Evolutionary conservation across 2,888 invertebrate genomes (phyloP).

Genomic region (Amiota minor): DNA sequence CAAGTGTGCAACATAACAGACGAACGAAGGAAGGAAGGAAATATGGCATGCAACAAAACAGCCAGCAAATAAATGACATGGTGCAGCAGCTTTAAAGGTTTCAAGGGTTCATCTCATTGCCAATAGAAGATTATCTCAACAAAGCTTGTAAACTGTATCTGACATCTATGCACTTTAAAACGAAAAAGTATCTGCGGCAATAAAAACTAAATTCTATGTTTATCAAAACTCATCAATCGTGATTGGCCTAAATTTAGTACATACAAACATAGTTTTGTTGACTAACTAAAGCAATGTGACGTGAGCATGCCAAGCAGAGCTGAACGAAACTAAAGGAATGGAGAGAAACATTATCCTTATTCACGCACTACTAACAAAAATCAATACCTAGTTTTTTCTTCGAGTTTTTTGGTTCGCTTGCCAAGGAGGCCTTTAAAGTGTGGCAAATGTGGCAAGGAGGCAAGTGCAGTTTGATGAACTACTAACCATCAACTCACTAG

Average conservation of each 20-base stretch:
- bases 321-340: no score
- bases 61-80: no score
- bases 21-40: not conserved
- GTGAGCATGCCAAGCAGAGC: not conserved
- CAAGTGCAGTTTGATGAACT: no score
- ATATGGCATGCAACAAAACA: not conserved
- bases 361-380: constrained; percentile 15
- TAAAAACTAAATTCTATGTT: not conserved
- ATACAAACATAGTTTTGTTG: not conserved
- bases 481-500: not conserved
- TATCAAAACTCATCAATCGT: constrained; percentile 3
- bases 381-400: constrained; percentile 3
- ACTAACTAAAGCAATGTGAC: not conserved
- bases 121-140: not conserved
- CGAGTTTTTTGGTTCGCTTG: not conserved
- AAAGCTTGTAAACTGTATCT: not conserved
- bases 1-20: constrained; percentile 9
- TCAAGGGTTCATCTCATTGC: not conserved
- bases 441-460: no score
- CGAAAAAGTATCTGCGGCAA: not conserved
- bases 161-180: not conserved
- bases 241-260: not conserved
- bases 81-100: not conserved
- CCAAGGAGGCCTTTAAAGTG: no score
- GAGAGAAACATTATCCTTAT: not conserved